These are phyloP conservation scores for Cotesia chilonis DNA, from an alignment of 1,140 invertebrate genomes.

Conservation along the genomic window DNA sequence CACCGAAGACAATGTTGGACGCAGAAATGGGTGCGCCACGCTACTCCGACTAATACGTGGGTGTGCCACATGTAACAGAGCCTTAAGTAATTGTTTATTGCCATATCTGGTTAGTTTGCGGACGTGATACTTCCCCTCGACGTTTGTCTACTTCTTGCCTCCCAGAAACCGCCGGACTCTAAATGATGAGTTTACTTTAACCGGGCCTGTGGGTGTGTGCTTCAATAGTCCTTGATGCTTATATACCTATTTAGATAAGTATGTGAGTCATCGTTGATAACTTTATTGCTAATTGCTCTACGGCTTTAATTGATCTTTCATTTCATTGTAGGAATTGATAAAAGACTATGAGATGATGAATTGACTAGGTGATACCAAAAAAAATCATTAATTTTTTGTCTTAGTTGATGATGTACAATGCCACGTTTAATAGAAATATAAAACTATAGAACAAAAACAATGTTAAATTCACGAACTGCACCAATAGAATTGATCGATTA, in stretches of 20 bases:
- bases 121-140: slow-evolving; percentile 36
- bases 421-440: too few species aligned
- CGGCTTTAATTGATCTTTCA: too few species aligned
- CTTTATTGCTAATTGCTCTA: too few species aligned
- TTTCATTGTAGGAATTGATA: too few species aligned
- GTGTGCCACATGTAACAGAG: slow-evolving; percentile 59
- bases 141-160: slow-evolving; percentile 46
- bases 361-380: too few species aligned
- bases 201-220: neutral
- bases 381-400: too few species aligned
- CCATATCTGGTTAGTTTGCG: slow-evolving; percentile 47
- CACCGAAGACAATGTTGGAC: slow-evolving; percentile 14
- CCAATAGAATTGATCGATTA: slow-evolving; percentile 20
- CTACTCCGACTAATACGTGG: slow-evolving; percentile 62
- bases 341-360: too few species aligned
- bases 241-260: too few species aligned
- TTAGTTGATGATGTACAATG: too few species aligned
- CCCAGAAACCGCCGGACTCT: slow-evolving; percentile 14
- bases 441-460: too few species aligned
- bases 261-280: too few species aligned
- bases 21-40: slow-evolving; percentile 54
- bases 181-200: slow-evolving; percentile 13
- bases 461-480: neutral
- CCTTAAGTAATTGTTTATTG: slow-evolving; percentile 65
- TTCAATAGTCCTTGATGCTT: too few species aligned